phyloP scores from a whole-genome alignment of 1,140 invertebrate genomes.

The Gonioctena quinquepunctata region DNA sequence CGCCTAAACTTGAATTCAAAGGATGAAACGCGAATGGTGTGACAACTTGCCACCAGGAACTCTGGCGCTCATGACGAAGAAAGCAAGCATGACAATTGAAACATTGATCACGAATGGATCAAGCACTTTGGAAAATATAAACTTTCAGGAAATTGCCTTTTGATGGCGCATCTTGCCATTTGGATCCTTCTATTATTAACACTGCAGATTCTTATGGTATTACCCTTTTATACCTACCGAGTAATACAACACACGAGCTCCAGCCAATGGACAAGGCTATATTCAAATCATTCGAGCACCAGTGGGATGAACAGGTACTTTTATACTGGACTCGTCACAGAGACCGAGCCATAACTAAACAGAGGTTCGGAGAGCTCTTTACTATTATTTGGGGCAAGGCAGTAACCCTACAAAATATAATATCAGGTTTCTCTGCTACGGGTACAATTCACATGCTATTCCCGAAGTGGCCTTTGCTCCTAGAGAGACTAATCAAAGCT shows the following conservation, averaged over 20 bases:
- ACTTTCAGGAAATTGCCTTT: constrained; percentile 42
- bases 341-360: constrained; percentile 9
- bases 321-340: background rate
- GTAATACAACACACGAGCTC: constrained; percentile 52
- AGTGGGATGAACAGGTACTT: constrained; percentile 23
- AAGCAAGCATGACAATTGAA: constrained; percentile 51
- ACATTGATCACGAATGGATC: constrained; percentile 48
- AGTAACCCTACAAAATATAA: constrained; percentile 11
- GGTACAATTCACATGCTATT: too few relatives aligned
- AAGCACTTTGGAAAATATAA: constrained; percentile 48
- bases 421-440: too few relatives aligned
- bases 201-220: constrained; percentile 6
- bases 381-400: constrained; percentile 10
- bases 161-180: constrained; percentile 51
- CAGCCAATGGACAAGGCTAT: constrained; percentile 55
- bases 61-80: constrained; percentile 42
- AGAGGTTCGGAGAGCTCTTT: constrained; percentile 14
- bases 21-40: constrained; percentile 39
- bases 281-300: constrained; percentile 26
- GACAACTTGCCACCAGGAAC: constrained; percentile 45
- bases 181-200: constrained; percentile 41
- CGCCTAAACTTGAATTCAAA: too few relatives aligned
- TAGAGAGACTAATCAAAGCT: too few relatives aligned
- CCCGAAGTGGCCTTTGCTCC: too few relatives aligned
- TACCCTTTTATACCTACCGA: background rate